These are phyloP conservation scores for Euplagia quadripunctaria DNA, from an alignment of 2,888 invertebrate species.

Conservation along the genomic window DNA sequence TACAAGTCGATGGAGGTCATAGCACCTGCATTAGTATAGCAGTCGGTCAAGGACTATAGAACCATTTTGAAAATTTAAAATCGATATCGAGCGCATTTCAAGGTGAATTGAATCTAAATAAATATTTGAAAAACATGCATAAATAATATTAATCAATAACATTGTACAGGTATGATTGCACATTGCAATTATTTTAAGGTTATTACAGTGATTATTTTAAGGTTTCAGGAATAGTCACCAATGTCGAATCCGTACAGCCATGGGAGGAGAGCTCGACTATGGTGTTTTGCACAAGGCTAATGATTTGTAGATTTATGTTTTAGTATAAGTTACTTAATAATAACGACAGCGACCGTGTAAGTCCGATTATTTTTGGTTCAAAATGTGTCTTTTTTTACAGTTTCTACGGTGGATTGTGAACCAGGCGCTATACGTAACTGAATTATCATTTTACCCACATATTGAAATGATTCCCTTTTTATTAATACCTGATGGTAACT, in stretches of 20 bases:
- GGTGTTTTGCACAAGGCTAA: too few relatives aligned
- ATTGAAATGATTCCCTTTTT: not conserved
- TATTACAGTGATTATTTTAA: too few relatives aligned
- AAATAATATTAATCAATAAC: not conserved
- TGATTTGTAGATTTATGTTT: too few relatives aligned
- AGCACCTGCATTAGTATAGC: not conserved
- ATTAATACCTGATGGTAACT: not conserved
- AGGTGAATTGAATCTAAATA: constrained; percentile 5
- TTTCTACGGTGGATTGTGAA: not conserved
- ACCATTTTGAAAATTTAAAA: not conserved
- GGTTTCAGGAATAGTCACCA: too few relatives aligned
- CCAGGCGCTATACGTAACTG: not conserved
- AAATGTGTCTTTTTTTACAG: too few relatives aligned
- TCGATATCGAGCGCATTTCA: constrained; percentile 10
- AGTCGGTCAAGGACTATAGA: not conserved
- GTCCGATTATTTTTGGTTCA: too few relatives aligned
- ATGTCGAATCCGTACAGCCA: too few relatives aligned
- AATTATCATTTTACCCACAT: not conserved
- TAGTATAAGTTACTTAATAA: too few relatives aligned
- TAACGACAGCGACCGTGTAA: too few relatives aligned
- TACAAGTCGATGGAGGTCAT: not conserved
- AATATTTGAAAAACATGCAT: not conserved
- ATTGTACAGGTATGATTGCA: not conserved
- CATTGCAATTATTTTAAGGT: not conserved
- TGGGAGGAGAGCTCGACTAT: too few relatives aligned